A percentile compares a stretch with the other conserved stretches of the same genome.
Conservation (phyloP, 1,140 invertebrate genomes). For the Scaptomyza pallida region DNA sequence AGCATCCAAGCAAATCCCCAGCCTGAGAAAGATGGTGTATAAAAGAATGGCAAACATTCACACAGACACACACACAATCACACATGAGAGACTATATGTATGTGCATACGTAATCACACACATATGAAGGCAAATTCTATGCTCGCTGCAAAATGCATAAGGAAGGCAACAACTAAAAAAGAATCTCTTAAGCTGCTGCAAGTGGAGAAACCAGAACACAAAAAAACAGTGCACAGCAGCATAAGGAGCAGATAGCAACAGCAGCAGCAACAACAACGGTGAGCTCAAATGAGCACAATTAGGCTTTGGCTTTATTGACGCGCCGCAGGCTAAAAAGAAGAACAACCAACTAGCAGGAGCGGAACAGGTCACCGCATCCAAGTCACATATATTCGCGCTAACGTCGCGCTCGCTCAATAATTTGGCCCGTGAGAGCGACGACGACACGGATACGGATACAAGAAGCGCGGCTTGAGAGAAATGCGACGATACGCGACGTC, state of each 20-base stretch:
- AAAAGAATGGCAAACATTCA: slow-evolving; percentile 61
- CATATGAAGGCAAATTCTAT: slow-evolving; percentile 40
- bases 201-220: slow-evolving; percentile 42
- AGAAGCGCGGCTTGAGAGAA: slow-evolving; percentile 37
- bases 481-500: slow-evolving; percentile 4
- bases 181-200: slow-evolving; percentile 66
- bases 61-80: slow-evolving; percentile 19
- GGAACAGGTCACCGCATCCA: slow-evolving; percentile 69
- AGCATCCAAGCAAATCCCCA: slow-evolving; percentile 72
- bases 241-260: slow-evolving; percentile 40
- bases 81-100: not conserved
- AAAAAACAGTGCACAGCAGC: slow-evolving; percentile 25
- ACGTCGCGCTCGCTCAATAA: slow-evolving; percentile 61
- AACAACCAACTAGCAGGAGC: slow-evolving; percentile 45
- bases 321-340: slow-evolving; percentile 45
- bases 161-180: slow-evolving; percentile 57
- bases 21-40: slow-evolving; percentile 57
- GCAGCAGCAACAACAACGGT: slow-evolving; percentile 25
- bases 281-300: slow-evolving; percentile 80
- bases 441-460: slow-evolving; percentile 13
- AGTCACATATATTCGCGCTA: slow-evolving; percentile 67
- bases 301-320: slow-evolving; percentile 77
- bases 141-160: slow-evolving; percentile 69
- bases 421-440: slow-evolving; percentile 59
- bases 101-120: not conserved